Percentiles rank a stretch among this genome's conserved stretches.
phyloP scores from a whole-genome alignment of 2,113 vertebrate genomes.

The Cyanistes caeruleus region DNA sequence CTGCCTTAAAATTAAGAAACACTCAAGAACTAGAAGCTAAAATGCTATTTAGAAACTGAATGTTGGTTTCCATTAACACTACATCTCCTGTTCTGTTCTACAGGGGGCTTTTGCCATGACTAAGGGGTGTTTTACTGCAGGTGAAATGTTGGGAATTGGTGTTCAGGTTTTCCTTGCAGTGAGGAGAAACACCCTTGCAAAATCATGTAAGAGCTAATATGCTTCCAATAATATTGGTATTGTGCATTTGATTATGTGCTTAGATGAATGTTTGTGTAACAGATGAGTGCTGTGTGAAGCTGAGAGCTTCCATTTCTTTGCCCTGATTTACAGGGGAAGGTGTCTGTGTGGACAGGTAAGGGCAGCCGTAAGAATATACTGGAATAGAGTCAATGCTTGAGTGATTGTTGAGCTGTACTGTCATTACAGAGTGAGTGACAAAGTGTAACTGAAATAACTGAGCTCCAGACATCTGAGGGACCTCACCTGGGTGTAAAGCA shows the following conservation, averaged over 20 bases:
- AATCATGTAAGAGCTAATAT: not conserved
- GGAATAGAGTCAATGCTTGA: not conserved
- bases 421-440: not conserved
- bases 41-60: not conserved
- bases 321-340: not conserved
- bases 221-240: not conserved
- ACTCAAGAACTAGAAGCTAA: not conserved
- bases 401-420: not conserved
- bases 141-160: fast-evolving
- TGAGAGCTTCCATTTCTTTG: not conserved
- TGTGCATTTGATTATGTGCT: not conserved
- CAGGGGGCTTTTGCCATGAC: not conserved
- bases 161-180: not conserved
- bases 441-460: not conserved
- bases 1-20: not conserved
- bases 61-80: not conserved
- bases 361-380: not conserved
- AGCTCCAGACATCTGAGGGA: not conserved
- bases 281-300: not conserved
- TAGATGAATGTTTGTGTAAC: not conserved
- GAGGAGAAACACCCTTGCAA: not conserved
- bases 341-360: not conserved
- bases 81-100: not conserved
- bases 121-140: not conserved
- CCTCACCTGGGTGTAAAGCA: not conserved